Base-by-base conservation (phyloP, 2,888 invertebrate species). In the Galeopsomyia nigrocyanea region DNA sequence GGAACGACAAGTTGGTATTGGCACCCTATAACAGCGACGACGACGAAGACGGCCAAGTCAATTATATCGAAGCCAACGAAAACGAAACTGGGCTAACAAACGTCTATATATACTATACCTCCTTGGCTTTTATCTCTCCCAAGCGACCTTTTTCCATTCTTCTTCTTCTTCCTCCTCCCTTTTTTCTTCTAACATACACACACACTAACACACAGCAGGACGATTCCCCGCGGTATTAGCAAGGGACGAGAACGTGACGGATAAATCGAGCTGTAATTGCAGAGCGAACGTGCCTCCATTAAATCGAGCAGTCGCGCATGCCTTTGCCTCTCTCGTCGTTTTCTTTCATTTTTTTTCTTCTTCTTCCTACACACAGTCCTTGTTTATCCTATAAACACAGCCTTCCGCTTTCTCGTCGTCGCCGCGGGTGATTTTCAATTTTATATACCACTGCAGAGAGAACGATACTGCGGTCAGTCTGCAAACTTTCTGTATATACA, bases 361-460 rank as follows among this genome's bases (percentile, higher is more conserved):
- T 55, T 39, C 31, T 31, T 10, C 26, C 22, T 55, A 31, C 31
- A 5, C 55, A 31, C 58, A 13, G 21, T 16, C 19, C 21, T 46
- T n/a, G 51, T 50, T 64, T 70, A 67, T 51, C 58, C 56, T 49
- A 49, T 68, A 63, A 68, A 55, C 55, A 47, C 39, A 67, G 46
- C 53, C 39, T 39, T 39, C 39, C 39, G 39, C 39, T 39, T 39
- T 39, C 39, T 49, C 49, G 50, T 61, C 67, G 57, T 49, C 49
- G 50, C 66, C 67, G 57, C 57, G 21, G 62, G 71, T 46, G 31
- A 72, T 72, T 72, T 72, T 72, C 72, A 72, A 68, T 72, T 63
- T 58, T 63, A 39, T 39, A 39, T 10, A 39, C 7, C 39, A 31
- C 26, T 26, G 26, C 26, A n/a, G n/a, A n/a, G n/a, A n/a, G n/a